Conservation (phyloP, 2,797 vertebrate species). For the Hypotaenidia okinawae region DNA sequence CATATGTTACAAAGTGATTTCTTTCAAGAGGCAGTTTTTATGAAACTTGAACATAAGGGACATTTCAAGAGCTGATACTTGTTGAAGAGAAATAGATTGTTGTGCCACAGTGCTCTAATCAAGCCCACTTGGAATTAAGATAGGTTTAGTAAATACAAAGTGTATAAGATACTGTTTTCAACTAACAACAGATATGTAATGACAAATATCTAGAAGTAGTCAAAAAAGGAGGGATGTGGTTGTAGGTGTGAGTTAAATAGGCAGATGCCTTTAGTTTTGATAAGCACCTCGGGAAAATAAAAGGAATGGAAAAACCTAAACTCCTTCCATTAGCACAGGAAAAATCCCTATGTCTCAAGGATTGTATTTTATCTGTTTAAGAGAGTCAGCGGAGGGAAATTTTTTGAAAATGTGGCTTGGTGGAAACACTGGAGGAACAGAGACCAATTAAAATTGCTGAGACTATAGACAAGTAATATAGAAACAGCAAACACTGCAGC, state of each 20-base stretch:
- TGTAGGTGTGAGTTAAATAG: not conserved
- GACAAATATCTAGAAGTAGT: not conserved
- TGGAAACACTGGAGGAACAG: not conserved
- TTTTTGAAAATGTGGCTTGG: not conserved
- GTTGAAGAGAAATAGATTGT: conserved; percentile 25
- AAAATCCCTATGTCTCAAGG: not conserved
- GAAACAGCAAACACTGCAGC: not conserved
- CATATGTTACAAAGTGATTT: not conserved
- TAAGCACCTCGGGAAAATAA: not conserved
- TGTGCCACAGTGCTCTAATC: not conserved
- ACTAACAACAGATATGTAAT: not conserved
- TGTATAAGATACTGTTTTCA: not conserved
- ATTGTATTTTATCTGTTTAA: not conserved
- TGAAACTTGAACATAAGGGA: conserved; percentile 3
- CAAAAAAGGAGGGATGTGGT: not conserved
- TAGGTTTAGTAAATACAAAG: not conserved
- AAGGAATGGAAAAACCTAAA: not conserved
- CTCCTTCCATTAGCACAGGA: not conserved
- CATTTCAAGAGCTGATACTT: not conserved
- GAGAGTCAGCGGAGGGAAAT: not conserved
- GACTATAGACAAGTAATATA: not conserved
- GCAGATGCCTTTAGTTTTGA: not conserved
- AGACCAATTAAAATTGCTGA: not conserved
- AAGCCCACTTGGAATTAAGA: not conserved
- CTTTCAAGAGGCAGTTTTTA: conserved; percentile 51